Percentiles rank a stretch among this genome's conserved stretches.
These are phyloP conservation scores for Thereva unica DNA, from an alignment of 2,888 invertebrate species.

Conservation along the genomic window DNA sequence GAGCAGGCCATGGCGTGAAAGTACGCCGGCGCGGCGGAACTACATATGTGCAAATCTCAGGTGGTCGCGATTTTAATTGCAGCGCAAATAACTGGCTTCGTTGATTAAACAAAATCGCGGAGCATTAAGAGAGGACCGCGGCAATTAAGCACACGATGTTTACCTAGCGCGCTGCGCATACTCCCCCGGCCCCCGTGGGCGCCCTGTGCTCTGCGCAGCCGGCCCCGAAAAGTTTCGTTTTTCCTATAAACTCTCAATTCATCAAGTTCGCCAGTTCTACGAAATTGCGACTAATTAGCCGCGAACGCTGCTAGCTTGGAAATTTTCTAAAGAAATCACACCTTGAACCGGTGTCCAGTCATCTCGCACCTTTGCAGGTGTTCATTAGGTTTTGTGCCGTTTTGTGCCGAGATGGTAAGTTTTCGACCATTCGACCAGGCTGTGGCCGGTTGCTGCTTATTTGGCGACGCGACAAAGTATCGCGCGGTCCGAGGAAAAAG, in stretches of 20 bases:
- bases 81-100: constrained; percentile 28
- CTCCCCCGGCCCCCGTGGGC: constrained; percentile 12
- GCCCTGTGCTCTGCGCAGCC: background rate
- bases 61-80: constrained; percentile 32
- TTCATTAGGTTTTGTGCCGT: background rate
- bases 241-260: background rate
- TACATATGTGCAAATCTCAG: constrained; percentile 22
- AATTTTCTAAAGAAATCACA: background rate
- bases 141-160: constrained; percentile 30
- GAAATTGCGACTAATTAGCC: constrained; percentile 28
- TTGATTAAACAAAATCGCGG: constrained; percentile 31
- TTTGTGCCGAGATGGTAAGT: background rate
- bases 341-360: background rate
- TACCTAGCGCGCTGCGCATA: constrained; percentile 22
- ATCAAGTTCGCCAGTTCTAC: constrained; percentile 5
- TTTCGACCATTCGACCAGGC: constrained; percentile 1
- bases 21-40: constrained; percentile 3
- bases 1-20: constrained; percentile 14
- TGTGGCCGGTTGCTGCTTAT: constrained; percentile 11
- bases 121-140: constrained; percentile 25
- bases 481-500: background rate
- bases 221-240: background rate
- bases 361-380: constrained; percentile 23
- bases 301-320: background rate
- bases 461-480: background rate